Percentiles rank a stretch among this genome's conserved stretches.
phyloP scores from a whole-genome alignment of 2,113 vertebrate genomes.

The Monopterus albus region DNA sequence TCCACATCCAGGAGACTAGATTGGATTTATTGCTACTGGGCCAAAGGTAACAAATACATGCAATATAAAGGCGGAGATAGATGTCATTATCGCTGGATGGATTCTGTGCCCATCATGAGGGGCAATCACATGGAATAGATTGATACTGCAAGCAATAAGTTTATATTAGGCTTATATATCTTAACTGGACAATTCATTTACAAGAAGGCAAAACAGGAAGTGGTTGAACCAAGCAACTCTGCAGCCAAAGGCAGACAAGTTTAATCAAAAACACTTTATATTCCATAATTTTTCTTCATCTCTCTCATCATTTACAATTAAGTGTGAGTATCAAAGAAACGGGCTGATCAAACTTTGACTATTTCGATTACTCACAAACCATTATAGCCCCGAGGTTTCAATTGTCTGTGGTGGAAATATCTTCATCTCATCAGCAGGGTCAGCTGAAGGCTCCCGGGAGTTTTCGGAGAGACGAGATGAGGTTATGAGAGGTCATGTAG shows the following conservation, averaged over 20 bases:
- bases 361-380: slow-evolving; percentile 36
- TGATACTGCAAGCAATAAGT: slow-evolving; percentile 77
- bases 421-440: slow-evolving; percentile 77
- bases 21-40: slow-evolving; percentile 84
- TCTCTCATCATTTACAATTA: slow-evolving; percentile 15
- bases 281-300: not conserved
- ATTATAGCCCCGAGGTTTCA: slow-evolving; percentile 49
- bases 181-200: slow-evolving; percentile 67
- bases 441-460: slow-evolving; percentile 59
- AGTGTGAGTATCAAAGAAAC: slow-evolving; percentile 28
- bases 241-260: slow-evolving; percentile 3
- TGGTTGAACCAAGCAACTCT: slow-evolving; percentile 14
- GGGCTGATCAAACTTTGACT: slow-evolving; percentile 31
- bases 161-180: slow-evolving; percentile 76
- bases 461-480: slow-evolving; percentile 66
- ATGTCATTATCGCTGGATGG: slow-evolving; percentile 78
- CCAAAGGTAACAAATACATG: slow-evolving; percentile 85
- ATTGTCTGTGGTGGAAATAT: slow-evolving; percentile 68
- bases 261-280: slow-evolving; percentile 4
- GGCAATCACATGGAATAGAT: slow-evolving; percentile 82
- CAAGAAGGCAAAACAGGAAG: slow-evolving; percentile 66
- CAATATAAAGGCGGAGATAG: slow-evolving; percentile 76
- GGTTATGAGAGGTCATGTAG: slow-evolving; percentile 80
- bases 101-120: slow-evolving; percentile 78
- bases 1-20: slow-evolving; percentile 82